These are phyloP conservation scores for Vulpes vulpes DNA, from an alignment of 2,113 vertebrate species.

Conservation along the genomic window DNA sequence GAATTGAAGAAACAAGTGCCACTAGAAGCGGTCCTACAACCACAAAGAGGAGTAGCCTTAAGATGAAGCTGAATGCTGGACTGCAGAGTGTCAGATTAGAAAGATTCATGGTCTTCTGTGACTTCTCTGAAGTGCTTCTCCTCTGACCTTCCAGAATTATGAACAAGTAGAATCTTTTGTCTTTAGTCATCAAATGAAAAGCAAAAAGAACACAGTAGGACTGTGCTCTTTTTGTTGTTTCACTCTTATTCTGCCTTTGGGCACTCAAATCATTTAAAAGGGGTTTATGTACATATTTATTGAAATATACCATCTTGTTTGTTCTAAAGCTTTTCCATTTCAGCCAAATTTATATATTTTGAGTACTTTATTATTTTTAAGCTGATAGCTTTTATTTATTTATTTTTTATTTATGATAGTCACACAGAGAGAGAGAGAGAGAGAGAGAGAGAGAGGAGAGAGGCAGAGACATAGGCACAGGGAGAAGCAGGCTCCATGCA, in stretches of 20 bases:
- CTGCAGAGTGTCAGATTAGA: neutral
- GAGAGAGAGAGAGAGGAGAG: too few species aligned
- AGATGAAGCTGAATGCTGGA: neutral
- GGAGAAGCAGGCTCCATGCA: too few species aligned
- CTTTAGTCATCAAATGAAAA: neutral
- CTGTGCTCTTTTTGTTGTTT: neutral
- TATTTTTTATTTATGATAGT: too few species aligned
- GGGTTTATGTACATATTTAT: neutral
- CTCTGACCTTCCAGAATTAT: neutral
- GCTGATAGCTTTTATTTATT: neutral
- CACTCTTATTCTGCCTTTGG: neutral
- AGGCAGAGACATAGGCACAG: too few species aligned
- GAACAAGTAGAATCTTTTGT: neutral
- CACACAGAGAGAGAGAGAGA: too few species aligned
- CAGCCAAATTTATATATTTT: neutral
- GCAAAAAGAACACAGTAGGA: neutral
- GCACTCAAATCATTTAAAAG: neutral
- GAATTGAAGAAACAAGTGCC: neutral
- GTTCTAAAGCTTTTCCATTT: slow-evolving; percentile 31
- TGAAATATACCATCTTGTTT: neutral
- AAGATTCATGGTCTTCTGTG: neutral
- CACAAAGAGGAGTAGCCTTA: neutral
- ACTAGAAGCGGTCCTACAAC: neutral
- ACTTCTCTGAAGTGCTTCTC: neutral
- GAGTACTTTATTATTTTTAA: slow-evolving; percentile 51